phyloP scores from a whole-genome alignment of 2,113 vertebrate species.

The Hippocampus mohnikei region DNA sequence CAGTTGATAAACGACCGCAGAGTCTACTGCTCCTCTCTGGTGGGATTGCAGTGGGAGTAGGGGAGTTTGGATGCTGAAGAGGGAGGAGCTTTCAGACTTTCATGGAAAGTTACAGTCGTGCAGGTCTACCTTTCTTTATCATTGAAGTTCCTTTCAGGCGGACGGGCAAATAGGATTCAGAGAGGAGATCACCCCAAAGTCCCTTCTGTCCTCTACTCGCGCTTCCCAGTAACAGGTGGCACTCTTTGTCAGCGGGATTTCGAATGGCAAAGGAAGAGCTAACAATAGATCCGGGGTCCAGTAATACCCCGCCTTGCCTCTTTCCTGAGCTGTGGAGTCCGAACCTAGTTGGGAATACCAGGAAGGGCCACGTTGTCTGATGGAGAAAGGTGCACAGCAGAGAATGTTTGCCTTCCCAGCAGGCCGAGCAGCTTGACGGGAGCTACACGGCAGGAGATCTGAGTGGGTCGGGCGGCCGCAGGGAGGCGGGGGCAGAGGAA shows the following conservation, averaged over 20 bases:
- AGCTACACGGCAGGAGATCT: conserved; percentile 38
- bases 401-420: conserved; percentile 68
- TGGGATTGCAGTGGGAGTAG: conserved; percentile 24
- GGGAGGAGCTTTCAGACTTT: background rate
- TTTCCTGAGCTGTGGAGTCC: conserved; percentile 24
- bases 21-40: conserved; percentile 25
- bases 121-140: conserved; percentile 17
- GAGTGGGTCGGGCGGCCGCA: conserved; percentile 15
- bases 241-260: conserved; percentile 45
- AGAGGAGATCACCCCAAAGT: conserved; percentile 33
- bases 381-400: conserved; percentile 42
- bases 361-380: conserved; percentile 59
- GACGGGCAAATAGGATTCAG: conserved; percentile 25
- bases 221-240: conserved; percentile 58
- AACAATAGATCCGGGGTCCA: conserved; percentile 35
- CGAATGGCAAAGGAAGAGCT: conserved; percentile 42
- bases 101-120: conserved; percentile 28
- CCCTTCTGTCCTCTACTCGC: conserved; percentile 38
- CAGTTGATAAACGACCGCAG: conserved; percentile 44
- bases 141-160: conserved; percentile 10
- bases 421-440: conserved; percentile 49
- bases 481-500: conserved; percentile 7
- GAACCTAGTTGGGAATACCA: conserved; percentile 36
- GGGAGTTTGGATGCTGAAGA: background rate
- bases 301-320: background rate